A percentile compares a stretch with the other conserved stretches of the same genome.
Evolutionary conservation across 2,113 vertebrate species (phyloP).

Genomic region (Trochalopteron elliotii): DNA sequence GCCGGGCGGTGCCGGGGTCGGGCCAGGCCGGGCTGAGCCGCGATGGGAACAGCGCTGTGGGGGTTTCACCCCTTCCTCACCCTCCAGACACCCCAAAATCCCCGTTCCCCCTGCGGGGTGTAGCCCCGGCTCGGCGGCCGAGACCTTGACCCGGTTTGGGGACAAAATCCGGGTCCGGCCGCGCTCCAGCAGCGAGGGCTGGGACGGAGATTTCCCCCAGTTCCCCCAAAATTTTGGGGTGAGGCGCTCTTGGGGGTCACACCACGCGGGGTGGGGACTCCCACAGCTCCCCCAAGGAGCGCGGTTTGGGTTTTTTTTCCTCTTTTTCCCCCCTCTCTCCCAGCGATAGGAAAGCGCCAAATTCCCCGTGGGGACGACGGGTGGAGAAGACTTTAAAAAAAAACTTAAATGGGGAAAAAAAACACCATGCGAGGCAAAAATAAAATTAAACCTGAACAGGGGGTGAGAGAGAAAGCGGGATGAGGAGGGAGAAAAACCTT

Average conservation of each 20-base stretch:
- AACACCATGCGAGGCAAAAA: not conserved
- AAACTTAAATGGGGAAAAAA: not conserved
- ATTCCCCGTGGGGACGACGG: not conserved
- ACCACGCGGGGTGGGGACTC: not conserved
- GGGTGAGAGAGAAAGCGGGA: rapidly evolving
- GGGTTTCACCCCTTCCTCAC: not conserved
- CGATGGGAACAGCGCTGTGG: not conserved
- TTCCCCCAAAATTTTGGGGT: rapidly evolving
- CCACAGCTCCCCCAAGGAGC: not conserved
- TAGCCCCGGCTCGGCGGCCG: not conserved
- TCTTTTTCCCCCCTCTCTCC: not conserved
- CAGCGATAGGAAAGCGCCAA: not conserved
- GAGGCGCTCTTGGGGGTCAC: not conserved
- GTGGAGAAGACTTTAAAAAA: not conserved
- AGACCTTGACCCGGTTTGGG: conserved; percentile 7
- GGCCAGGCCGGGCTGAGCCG: too few relatives aligned
- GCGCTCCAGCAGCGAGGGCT: rapidly evolving
- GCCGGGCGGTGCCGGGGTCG: not conserved
- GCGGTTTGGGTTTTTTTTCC: not conserved
- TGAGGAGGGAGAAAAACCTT: not conserved
- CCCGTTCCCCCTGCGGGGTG: not conserved
- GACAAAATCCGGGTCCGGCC: not conserved
- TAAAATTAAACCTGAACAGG: rapidly evolving
- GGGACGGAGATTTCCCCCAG: rapidly evolving
- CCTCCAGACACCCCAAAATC: not conserved